Evolutionary conservation across 2,888 invertebrate genomes (phyloP), one percentile per base, ranked within the genome.

Genomic region (Philhelius pedissequus): DNA sequence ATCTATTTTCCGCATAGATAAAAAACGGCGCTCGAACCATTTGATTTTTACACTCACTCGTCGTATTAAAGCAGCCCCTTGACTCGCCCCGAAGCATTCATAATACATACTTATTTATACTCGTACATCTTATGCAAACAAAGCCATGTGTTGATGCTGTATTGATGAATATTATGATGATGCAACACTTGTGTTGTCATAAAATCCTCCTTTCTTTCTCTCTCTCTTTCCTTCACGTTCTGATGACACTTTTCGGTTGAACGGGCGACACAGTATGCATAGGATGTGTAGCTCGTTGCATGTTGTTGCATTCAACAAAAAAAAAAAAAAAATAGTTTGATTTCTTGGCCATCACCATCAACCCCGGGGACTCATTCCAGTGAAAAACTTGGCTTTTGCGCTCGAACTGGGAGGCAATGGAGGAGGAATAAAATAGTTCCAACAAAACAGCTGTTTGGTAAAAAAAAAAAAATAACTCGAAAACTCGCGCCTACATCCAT

Each of bases 131-230:
- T 56, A 69, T 76, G 75, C 71, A 73, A 76, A 80, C 54, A 54
- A 76, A 71, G 48, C 71, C 75, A 84, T 80, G 80, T 84, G 84
- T 70, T 80, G 84, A 80, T 71, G 54, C 38, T 79, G 75, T 73
- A 25, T 69, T 54, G 66, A 64, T 66, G 69, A 76, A 15, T 11
- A 75, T 27, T 52, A 58, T 77, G 82, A 78, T 84, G 83, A 84
- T 84, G 84, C 84, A 84, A 84, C 80, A 80, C 75, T 75, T 69
- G 69, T 74, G 48, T 58, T 68, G 62, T 54, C 43, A 74, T 70
- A 71, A 40, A 27, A 52, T 27, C 66, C 54, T 56, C 40, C 40
- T 43, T 27, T 70, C 8, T 32, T 6, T 30, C 15, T 8, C 27
- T 11, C 9, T 54, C 32, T 20, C 54, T 8, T 3, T 9, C 9